Evolutionary conservation across 1,140 invertebrate genomes (phyloP).

Genomic region (Spodoptera frugiperda): DNA sequence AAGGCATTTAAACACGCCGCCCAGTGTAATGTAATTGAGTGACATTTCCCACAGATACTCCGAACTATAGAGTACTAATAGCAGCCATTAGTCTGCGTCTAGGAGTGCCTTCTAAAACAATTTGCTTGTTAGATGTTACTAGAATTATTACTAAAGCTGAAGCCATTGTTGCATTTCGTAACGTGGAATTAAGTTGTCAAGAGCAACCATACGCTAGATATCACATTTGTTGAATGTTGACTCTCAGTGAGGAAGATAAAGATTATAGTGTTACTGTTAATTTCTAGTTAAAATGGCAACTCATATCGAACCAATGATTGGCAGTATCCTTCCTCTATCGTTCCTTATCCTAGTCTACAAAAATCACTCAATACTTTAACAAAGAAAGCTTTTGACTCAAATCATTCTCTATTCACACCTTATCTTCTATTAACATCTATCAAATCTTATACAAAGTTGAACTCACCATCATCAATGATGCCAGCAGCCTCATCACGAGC

Average conservation of each 20-base stretch:
- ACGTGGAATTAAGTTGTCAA: background rate
- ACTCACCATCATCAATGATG: conserved; percentile 82
- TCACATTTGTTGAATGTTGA: background rate
- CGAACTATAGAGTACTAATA: conserved; percentile 12
- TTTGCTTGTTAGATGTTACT: conserved; percentile 7
- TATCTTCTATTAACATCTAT: too few species aligned
- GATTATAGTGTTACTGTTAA: too few species aligned
- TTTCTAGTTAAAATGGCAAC: too few species aligned
- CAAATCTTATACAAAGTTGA: background rate
- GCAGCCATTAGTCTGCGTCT: conserved; percentile 27
- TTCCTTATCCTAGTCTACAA: too few species aligned
- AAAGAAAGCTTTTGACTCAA: too few species aligned
- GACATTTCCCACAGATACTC: conserved; percentile 36
- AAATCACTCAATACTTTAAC: too few species aligned
- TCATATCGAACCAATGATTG: too few species aligned
- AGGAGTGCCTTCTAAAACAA: conserved; percentile 24
- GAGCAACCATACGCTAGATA: too few species aligned
- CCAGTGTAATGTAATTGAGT: background rate
- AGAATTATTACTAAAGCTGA: background rate
- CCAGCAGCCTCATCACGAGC: conserved; percentile 81
- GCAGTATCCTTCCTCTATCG: too few species aligned
- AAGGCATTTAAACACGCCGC: conserved; percentile 18
- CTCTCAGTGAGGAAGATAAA: too few species aligned
- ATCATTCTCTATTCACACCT: too few species aligned
- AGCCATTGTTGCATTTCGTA: background rate